Conservation (phyloP, 2,797 vertebrate genomes). For the Rhinoraja longicauda region DNA sequence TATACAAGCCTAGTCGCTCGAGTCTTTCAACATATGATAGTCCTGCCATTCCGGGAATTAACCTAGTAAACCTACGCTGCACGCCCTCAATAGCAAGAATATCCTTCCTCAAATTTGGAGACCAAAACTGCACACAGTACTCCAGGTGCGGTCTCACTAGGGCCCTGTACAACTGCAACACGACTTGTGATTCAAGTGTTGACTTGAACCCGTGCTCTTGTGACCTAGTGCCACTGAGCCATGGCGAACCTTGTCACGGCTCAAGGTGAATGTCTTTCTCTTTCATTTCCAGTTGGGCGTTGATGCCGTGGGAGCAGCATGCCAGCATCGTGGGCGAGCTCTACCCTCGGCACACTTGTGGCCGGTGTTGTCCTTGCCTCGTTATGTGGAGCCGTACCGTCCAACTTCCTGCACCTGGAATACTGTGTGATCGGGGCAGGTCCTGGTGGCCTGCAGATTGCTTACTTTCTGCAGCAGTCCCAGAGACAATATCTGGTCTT, state of each 20-base stretch:
- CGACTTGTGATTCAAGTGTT: no score
- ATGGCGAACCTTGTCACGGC: no score
- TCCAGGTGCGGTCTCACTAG: no score
- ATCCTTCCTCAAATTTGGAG: no score
- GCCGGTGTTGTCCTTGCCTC: fast-evolving
- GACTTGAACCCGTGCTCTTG: neutral
- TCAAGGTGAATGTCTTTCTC: neutral
- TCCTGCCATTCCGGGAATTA: no score
- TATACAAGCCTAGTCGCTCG: no score
- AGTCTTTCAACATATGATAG: no score
- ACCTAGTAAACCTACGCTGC: no score
- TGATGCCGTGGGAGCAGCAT: neutral
- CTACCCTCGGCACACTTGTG: constrained; percentile 37
- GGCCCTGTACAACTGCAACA: no score
- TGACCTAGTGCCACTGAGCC: neutral
- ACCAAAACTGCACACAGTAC: no score
- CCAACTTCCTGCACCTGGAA: constrained; percentile 51
- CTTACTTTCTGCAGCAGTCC: constrained; percentile 74
- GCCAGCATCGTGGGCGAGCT: constrained; percentile 42
- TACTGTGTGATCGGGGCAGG: constrained; percentile 91
- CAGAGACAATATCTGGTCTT: constrained; percentile 76
- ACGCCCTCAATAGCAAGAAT: no score
- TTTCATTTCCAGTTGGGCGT: neutral
- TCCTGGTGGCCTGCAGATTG: constrained; percentile 83
- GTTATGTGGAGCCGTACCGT: fast-evolving